These are phyloP conservation scores for Philonicus albiceps DNA, from an alignment of 2,888 invertebrate genomes.

Conservation along the genomic window DNA sequence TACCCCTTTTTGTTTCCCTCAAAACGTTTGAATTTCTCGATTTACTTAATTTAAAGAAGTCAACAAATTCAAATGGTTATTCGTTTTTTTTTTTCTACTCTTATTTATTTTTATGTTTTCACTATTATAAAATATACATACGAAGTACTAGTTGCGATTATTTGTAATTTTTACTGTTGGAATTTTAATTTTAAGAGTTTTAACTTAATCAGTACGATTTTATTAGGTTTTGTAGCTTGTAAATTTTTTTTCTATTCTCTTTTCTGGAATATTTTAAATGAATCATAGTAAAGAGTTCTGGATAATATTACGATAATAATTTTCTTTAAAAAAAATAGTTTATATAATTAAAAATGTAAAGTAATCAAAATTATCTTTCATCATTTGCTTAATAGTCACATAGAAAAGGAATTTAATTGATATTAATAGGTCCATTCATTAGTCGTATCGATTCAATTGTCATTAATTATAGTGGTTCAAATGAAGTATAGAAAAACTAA, in stretches of 20 bases:
- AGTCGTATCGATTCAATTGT: neutral
- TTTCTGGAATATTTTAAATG: neutral
- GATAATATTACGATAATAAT: neutral
- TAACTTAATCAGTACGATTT: neutral
- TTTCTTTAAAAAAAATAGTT: neutral
- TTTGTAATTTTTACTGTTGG: neutral
- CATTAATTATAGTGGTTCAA: neutral
- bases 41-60: neutral
- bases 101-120: slow-evolving; percentile 6
- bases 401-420: neutral
- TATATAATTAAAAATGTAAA: neutral
- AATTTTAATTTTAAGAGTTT: neutral
- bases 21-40: neutral
- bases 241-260: neutral
- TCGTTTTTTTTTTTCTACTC: neutral
- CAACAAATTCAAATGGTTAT: neutral
- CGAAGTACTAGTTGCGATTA: neutral
- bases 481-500: neutral
- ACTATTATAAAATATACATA: neutral
- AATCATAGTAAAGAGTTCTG: slow-evolving; percentile 19
- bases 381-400: neutral
- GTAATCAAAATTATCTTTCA: neutral
- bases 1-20: neutral
- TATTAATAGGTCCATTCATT: neutral
- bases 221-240: neutral